Conservation (phyloP, 2,797 vertebrate genomes). For the Vespertilio murinus region DNA sequence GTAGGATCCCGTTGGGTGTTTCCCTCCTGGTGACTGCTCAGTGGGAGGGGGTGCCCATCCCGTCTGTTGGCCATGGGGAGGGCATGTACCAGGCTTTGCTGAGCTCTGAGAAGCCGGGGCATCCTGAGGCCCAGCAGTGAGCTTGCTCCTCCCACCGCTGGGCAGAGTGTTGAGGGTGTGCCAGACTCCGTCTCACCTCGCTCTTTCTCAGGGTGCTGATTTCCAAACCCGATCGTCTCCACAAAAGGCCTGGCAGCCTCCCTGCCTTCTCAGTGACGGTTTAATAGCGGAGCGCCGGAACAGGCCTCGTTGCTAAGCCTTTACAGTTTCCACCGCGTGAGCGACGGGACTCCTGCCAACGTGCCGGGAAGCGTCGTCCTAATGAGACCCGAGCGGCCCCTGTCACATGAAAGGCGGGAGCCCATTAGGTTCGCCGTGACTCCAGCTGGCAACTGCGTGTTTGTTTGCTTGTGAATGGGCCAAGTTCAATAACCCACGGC, state of each 20-base stretch:
- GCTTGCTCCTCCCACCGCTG: background rate
- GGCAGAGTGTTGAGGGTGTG: conserved; percentile 18
- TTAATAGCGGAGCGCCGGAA: conserved; percentile 65
- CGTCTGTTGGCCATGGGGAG: background rate
- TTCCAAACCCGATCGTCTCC: conserved; percentile 62
- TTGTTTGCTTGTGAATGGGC: conserved; percentile 72
- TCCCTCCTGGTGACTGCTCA: too few species aligned
- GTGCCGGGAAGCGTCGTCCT: conserved; percentile 55
- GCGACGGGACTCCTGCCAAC: conserved; percentile 66
- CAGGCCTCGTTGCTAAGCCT: conserved; percentile 62
- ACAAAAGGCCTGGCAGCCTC: conserved; percentile 58
- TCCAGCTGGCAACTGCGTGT: conserved; percentile 32
- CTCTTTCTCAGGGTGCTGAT: conserved; percentile 53
- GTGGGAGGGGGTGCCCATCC: too few species aligned
- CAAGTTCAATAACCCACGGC: conserved; percentile 54
- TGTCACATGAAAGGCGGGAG: conserved; percentile 66
- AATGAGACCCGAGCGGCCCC: conserved; percentile 71
- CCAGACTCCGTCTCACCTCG: conserved; percentile 65
- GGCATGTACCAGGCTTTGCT: background rate
- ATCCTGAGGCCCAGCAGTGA: background rate
- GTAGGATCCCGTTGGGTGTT: background rate
- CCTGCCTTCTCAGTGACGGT: conserved; percentile 57
- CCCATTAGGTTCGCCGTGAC: conserved; percentile 49
- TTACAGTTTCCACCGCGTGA: conserved; percentile 72
- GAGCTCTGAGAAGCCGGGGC: background rate